These are phyloP conservation scores for Apodemus sylvaticus DNA, from an alignment of 2,113 vertebrate genomes.

Conservation along the genomic window DNA sequence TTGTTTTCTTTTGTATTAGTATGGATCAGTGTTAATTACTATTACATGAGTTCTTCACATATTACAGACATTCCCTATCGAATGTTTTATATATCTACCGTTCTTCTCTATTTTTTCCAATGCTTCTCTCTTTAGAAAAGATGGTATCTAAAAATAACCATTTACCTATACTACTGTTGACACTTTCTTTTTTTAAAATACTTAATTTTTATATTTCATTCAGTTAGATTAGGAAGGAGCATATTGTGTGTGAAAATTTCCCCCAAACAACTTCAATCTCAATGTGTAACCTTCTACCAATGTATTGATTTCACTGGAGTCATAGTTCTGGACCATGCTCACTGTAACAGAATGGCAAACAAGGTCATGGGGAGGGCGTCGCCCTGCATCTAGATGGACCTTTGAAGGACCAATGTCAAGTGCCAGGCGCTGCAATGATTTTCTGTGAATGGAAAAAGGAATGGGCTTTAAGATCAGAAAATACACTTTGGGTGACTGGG, in stretches of 20 bases:
- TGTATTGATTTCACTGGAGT: not conserved
- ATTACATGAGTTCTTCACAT: not conserved
- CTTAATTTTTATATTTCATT: slow-evolving; percentile 30
- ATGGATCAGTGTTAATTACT: not conserved
- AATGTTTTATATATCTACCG: not conserved
- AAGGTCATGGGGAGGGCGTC: not conserved
- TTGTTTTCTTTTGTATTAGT: not conserved
- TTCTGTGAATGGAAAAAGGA: not conserved
- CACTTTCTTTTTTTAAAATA: not conserved
- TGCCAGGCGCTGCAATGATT: not conserved
- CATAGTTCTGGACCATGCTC: not conserved
- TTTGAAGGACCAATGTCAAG: not conserved
- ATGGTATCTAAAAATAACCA: not conserved
- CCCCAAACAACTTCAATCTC: not conserved
- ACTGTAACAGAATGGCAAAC: not conserved
- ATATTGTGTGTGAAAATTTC: not conserved
- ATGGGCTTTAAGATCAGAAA: not conserved
- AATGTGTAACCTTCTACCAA: not conserved
- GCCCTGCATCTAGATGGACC: too few species aligned
- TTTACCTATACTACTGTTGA: not conserved
- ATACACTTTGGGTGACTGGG: not conserved
- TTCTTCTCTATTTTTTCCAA: not conserved
- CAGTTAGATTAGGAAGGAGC: not conserved
- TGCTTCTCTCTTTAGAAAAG: not conserved
- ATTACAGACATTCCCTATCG: not conserved